Evolutionary conservation across 2,113 vertebrate species (phyloP), one percentile per base, ranked within the genome.

Genomic region (Chlorodrepanis virens): DNA sequence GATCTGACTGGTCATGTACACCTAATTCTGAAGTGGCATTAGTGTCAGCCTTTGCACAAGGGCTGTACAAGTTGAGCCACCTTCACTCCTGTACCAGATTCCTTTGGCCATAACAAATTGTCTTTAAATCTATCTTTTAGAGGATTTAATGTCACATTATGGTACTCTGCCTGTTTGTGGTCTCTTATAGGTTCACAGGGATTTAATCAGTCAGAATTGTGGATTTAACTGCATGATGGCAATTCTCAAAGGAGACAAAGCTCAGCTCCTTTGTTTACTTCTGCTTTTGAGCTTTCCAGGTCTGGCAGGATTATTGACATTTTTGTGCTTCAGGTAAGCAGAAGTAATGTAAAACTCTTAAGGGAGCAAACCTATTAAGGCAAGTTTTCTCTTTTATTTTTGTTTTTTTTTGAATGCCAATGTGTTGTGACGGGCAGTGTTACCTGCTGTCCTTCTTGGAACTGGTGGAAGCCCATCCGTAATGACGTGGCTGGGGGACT

Each of bases 241-340:
- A 40, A 5, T 54, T 83, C 33, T 83, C 13, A 37, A 87, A 71
- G 56, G 89, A 82, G 15, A 37, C 64, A 3, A 24, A 44, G 11
- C 29, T 78, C 29, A 60, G 13, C 33, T 94, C 12, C 23, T 60
- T 18, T 81, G 24, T 91, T 85, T 72, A 7, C 13, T 67, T 80
- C 42, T 24, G 18, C 45, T 83, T 65, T 57, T 76, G 64, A 75
- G 52, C n/a, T 90, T 90, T 70, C 31, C 27, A 59, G n/a, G 47
- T 54, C 39, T 83, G 50, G 70, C 29, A 31, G 70, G 60, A 52
- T 65, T 78, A 35, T 15, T 74, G 33, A 37, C 18, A 20, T 8
- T 74, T 78, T 87, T 81, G 33, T 94, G 64, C 40, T 89, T 91
- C 69, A 78, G 57, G 72, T 89, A 75, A 64, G 49, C 80, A 81